Conservation (phyloP, 2,888 invertebrate species). For the Cyclophora punctaria region DNA sequence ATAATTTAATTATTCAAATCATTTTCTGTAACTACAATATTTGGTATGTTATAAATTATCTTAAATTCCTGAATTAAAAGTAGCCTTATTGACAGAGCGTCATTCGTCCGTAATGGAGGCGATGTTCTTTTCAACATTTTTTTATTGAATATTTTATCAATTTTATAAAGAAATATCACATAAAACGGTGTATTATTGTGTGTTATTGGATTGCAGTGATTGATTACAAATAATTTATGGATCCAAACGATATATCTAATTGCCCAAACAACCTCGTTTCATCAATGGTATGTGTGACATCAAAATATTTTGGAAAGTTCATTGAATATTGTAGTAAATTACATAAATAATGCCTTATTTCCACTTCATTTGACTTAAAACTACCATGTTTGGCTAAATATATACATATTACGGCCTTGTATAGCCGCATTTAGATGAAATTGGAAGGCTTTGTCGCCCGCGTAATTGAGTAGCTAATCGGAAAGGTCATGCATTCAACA, state of each 20-base stretch:
- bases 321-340: constrained; percentile 35
- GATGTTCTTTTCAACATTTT: constrained; percentile 56
- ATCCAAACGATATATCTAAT: constrained; percentile 38
- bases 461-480: constrained; percentile 72
- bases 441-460: constrained; percentile 63
- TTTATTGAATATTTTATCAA: constrained; percentile 43
- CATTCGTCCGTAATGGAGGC: constrained; percentile 81
- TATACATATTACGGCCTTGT: constrained; percentile 5
- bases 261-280: constrained; percentile 57
- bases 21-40: neutral
- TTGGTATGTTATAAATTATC: neutral
- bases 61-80: constrained; percentile 52
- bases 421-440: constrained; percentile 23
- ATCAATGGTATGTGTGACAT: constrained; percentile 72
- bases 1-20: neutral
- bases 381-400: constrained; percentile 13
- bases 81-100: constrained; percentile 71
- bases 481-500: constrained; percentile 71
- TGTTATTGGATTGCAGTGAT: constrained; percentile 54
- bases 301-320: constrained; percentile 77
- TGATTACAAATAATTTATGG: constrained; percentile 47
- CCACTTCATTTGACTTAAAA: constrained; percentile 16
- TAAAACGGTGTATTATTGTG: constrained; percentile 44
- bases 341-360: constrained; percentile 17
- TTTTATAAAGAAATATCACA: constrained; percentile 47